Base-by-base conservation (phyloP, 2,113 vertebrate genomes). In the Deroptyus accipitrinus region DNA sequence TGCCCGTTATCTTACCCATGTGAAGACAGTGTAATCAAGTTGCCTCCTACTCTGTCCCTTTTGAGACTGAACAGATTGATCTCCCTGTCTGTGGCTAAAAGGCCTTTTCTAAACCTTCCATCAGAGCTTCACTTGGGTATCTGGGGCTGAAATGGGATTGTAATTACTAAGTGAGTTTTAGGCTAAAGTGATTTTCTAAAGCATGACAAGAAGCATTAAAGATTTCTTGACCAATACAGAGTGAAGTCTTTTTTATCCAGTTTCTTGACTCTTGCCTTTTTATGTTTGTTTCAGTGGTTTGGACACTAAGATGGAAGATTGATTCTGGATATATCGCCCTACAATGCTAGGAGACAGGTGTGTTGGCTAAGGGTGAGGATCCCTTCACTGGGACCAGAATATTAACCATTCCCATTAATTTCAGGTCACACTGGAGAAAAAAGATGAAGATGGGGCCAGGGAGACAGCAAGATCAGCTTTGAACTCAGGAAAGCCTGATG, bases 81-180 rank as follows among this genome's bases (percentile, higher is more conserved):
- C 88, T 90, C 75, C 54, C 54, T 85, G 85, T 81, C 95, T 86
- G 59, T 92, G 86, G 79, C 80, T 93, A 86, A 97, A 92, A 92
- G 39, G 80, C 61, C 80, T 84, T 93, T 94, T 75, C 73, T 88
- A 92, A 94, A 86, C 76, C 80, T 94, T 86, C 88, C 64, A 92
- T 92, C 92, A 94, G 80, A 78, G 64, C 55, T 92, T 91, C 46
- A 23, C 83, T 92, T 63, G 73, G 73, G 17, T 90, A 63, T 84
- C 73, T 81, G 80, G 46, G 39, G 25, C 69, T 82, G 64, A 86
- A 91, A 78, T 67, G 61, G 76, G 68, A 48, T 74, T 41, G 44
- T 86, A 94, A 93, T 94, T 80, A 84, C 80, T 88, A 23, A 92
- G 54, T 52, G 86, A 94, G 80, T 81, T 83, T 94, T 83, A 87